phyloP scores from a whole-genome alignment of 2,797 vertebrate species.

The Esox masquinongy region DNA sequence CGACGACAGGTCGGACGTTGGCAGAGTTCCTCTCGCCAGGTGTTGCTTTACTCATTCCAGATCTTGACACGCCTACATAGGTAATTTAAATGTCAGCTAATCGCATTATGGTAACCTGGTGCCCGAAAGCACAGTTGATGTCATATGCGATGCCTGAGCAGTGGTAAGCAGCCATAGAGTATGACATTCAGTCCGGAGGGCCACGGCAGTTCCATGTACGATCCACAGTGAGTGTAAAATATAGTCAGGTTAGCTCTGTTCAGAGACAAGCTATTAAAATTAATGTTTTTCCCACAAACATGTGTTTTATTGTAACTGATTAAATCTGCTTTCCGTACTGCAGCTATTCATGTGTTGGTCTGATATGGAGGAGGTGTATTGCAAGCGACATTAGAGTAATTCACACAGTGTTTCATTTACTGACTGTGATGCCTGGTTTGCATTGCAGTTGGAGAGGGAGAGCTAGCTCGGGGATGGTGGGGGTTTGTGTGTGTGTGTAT shows the following conservation, averaged over 20 bases:
- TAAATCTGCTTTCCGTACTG: constrained; percentile 10
- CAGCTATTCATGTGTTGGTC: constrained; percentile 30
- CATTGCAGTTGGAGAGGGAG: constrained; percentile 40
- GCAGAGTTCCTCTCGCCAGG: too few relatives aligned
- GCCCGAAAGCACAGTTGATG: too few relatives aligned
- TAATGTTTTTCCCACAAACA: neutral
- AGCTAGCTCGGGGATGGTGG: constrained; percentile 25
- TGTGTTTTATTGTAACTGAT: neutral
- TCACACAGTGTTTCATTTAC: constrained; percentile 14
- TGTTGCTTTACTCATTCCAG: too few relatives aligned
- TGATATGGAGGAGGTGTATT: constrained; percentile 10
- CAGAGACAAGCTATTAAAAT: neutral
- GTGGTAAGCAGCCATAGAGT: too few relatives aligned
- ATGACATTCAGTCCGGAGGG: neutral
- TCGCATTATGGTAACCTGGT: too few relatives aligned
- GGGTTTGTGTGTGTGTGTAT: constrained; percentile 21
- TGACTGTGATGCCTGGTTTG: constrained; percentile 41
- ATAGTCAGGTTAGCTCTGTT: neutral
- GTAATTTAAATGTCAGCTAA: too few relatives aligned
- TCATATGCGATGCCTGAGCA: too few relatives aligned
- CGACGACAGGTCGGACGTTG: neutral
- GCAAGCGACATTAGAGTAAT: neutral
- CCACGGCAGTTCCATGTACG: neutral
- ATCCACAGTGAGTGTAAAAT: neutral
- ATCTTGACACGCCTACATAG: too few relatives aligned